Percentiles rank a stretch among this genome's conserved stretches.
Conservation (phyloP, 2,113 vertebrate species). For the Galeopterus variegatus region DNA sequence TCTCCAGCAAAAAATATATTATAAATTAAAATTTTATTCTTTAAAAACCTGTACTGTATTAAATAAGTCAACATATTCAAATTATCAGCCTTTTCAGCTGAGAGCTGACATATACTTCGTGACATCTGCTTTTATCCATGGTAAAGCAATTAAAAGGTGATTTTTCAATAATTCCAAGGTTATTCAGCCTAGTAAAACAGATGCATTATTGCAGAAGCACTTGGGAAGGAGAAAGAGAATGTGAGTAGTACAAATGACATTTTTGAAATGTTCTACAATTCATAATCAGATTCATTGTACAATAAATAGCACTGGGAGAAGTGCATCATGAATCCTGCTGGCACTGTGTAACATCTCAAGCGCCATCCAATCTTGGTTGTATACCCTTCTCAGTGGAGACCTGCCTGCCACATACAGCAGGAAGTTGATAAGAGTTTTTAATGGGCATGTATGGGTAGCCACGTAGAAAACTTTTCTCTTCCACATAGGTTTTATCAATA, state of each 20-base stretch:
- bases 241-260: background rate
- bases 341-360: background rate
- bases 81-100: background rate
- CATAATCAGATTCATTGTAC: background rate
- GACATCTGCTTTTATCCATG: conserved; percentile 15
- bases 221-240: background rate
- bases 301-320: background rate
- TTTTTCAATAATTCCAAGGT: background rate
- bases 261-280: conserved; percentile 22
- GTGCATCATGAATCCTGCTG: background rate
- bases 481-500: background rate
- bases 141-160: conserved; percentile 13
- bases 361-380: background rate
- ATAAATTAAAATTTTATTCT: conserved; percentile 21
- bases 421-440: background rate
- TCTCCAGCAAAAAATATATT: background rate
- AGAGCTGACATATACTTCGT: background rate
- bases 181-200: conserved; percentile 50
- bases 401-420: background rate
- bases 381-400: background rate
- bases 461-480: background rate
- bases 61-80: conserved; percentile 19
- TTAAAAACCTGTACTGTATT: conserved; percentile 11
- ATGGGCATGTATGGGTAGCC: background rate
- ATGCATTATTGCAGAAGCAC: background rate